Conservation (phyloP, 2,888 invertebrate species). For the Zonitis immaculata region DNA sequence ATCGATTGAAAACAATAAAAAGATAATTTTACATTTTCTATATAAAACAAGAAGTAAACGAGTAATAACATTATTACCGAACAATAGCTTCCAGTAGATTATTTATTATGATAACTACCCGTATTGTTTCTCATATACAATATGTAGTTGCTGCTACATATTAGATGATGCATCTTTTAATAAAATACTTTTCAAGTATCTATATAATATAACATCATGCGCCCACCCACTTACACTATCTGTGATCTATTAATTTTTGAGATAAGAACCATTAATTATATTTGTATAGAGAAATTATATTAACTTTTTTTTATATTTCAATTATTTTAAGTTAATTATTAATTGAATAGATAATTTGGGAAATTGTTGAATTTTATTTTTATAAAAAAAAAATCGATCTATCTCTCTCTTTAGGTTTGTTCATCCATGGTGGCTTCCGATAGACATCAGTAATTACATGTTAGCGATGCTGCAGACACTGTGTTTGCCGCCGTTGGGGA, state of each 20-base stretch:
- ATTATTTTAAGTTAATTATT: too few relatives aligned
- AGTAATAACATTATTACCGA: too few relatives aligned
- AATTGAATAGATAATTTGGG: too few relatives aligned
- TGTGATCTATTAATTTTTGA: neutral
- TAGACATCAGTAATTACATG: constrained; percentile 27
- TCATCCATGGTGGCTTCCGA: constrained; percentile 26
- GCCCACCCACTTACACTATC: neutral
- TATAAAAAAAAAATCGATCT: too few relatives aligned
- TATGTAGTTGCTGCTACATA: neutral
- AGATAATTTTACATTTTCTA: too few relatives aligned
- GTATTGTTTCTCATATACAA: neutral
- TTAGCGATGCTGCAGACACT: constrained; percentile 22
- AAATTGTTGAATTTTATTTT: too few relatives aligned
- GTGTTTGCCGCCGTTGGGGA: constrained; percentile 20
- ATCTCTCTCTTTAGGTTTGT: too few relatives aligned
- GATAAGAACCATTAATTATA: neutral
- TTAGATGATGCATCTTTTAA: neutral
- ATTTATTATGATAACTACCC: neutral
- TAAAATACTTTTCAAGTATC: too few relatives aligned
- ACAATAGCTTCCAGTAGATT: neutral
- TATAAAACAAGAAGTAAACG: too few relatives aligned
- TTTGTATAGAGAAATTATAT: too few relatives aligned
- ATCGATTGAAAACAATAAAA: neutral
- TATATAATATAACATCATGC: neutral
- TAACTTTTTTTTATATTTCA: too few relatives aligned